A percentile compares a stretch with the other conserved stretches of the same genome.
These are phyloP conservation scores for Anas platyrhynchos DNA, from an alignment of 2,113 vertebrate genomes.

Conservation along the genomic window DNA sequence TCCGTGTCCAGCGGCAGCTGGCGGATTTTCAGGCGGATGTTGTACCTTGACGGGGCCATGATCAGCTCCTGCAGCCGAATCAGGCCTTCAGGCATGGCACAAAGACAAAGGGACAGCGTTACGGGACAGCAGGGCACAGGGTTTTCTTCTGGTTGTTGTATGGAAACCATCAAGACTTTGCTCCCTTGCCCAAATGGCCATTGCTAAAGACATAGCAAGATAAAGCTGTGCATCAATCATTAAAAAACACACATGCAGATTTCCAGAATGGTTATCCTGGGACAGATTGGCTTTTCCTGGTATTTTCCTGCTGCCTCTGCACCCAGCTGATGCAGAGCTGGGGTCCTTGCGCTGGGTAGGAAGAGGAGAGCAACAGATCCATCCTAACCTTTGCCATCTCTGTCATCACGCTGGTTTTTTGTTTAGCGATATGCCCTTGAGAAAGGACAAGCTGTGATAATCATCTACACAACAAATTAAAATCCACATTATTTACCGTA, in stretches of 20 bases:
- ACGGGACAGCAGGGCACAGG: neutral
- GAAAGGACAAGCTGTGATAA: neutral
- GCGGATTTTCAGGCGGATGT: constrained; percentile 97
- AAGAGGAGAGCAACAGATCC: neutral
- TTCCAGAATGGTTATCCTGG: neutral
- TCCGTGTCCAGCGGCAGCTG: constrained; percentile 93
- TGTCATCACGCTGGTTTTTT: neutral
- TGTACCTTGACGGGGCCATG: constrained; percentile 97
- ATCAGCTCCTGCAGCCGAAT: constrained; percentile 98
- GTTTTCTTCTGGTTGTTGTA: neutral
- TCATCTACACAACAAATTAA: neutral
- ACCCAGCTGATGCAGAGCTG: neutral
- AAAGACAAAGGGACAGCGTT: neutral
- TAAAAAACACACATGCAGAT: neutral
- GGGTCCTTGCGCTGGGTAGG: neutral
- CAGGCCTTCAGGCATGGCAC: constrained; percentile 80
- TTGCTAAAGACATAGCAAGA: neutral
- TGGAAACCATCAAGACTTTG: neutral
- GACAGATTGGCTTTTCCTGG: neutral
- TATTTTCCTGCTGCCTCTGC: neutral
- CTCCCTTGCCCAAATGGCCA: neutral
- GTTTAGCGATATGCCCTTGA: neutral
- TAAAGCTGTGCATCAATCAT: rapidly evolving
- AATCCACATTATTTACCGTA: neutral
- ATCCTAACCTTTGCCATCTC: neutral